Base-by-base conservation (phyloP, 2,888 invertebrate species). In the Diaphora mendica region DNA sequence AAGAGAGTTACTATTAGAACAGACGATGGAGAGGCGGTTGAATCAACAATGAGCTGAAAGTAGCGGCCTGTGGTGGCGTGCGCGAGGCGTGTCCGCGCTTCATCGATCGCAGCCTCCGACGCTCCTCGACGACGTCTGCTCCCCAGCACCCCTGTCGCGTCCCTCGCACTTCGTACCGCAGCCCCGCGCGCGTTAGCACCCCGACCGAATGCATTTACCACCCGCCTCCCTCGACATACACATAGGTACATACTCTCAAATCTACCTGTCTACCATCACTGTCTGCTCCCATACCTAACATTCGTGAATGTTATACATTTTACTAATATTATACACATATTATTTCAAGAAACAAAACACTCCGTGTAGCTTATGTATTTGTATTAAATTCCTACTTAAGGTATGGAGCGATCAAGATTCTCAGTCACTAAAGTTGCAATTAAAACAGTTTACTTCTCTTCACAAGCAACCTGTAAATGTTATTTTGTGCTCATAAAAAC, bases 41-140 rank as follows among this genome's bases (percentile, higher is more conserved):
- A 91, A 93, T 94, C 90, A 91, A 91, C 93, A 93, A 91, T 92
- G 92, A 92, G 91, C 30, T 85, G 88, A 88, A 86, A 84, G 89
- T 84, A 88, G 88, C 86, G 90, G 89, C 90, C 81, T 89, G 91
- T 88, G 89, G 88, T 87, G 88, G 85, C 83, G 92, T 91, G 93
- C 93, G 95, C 95, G 93, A 95, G 95, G 95, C 95, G 95, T 94
- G 95, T 94, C 94, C 94, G 94, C 95, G 95, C 95, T 94, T 91
- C 95, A 95, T 95, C 95, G 95, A 95, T 95, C 95, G 95, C 94
- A 95, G 94, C 94, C 91, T 95, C 95, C 94, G 91, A 91, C 92
- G 92, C 91, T 95, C 87, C 94, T 94, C 95, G 94, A 94, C 95
- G 95, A 94, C 95, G 94, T 93, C 94, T 92, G 90, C 90, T 89